Evolutionary conservation across 2,797 vertebrate species (phyloP), one percentile per base, ranked within the genome.

Genomic region (Champsocephalus gunnari): DNA sequence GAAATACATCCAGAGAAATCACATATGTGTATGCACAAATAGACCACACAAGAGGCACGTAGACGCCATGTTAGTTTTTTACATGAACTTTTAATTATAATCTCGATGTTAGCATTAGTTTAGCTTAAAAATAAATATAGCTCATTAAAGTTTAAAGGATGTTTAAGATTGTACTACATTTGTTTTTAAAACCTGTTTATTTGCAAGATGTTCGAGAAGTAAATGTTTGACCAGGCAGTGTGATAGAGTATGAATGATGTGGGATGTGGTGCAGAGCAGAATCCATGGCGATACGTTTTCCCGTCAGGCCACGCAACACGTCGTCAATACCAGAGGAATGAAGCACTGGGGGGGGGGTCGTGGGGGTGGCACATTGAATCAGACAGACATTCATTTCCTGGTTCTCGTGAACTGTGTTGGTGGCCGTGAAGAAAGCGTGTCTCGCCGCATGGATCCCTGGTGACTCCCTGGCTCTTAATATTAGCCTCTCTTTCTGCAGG

Each of bases 381-480:
- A 28, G 47, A 73, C 32, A 77, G 64, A 77, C 71, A 41, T 45
- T 85, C 70, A 80, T 59, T 78, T 86, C 71, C 83, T 91, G 88
- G 77, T 88, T 80, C 90, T 88, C 89, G 87, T 83, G 87, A 92
- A 76, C 84, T 57, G 75, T 50, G 91, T 87, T 58, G 62, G 80
- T 70, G 84, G 88, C 82, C 81, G 51, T 82, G 67, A 74, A 75
- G 84, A 84, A 89, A 87, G 77, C 32, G 87, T 75, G 85, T 84
- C 76, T 87, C 54, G 12, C 72, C 79, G 91, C 92, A 94, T 93
- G 92, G 90, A 92, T 93, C 88, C 79, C 83, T 86, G 90, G 68
- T 85, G 85, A 71, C 83, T 81, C 84, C 48, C 81, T 86, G 48
- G 54, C 60, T 77, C 59, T 81, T 58, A 78, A 7, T 56, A 12